Evolutionary conservation across 2,797 vertebrate genomes (phyloP), one percentile per base, ranked within the genome.

Genomic region (Taeniopygia guttata): DNA sequence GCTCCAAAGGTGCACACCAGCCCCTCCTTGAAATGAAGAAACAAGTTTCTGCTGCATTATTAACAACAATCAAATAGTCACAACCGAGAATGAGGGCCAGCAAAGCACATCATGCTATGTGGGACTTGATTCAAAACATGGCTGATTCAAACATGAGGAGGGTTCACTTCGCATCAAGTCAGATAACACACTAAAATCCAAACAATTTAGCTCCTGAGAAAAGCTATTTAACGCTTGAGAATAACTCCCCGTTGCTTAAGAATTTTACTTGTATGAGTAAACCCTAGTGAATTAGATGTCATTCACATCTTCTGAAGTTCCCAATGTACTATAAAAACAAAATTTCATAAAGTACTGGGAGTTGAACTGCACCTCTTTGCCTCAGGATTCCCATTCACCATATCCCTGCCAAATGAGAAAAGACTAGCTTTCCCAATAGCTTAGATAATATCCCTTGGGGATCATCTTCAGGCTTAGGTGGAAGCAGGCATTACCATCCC

Each of bases 1-100:
- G 97, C 98, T 92, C 98, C 98, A 90, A 99, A 99, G 11, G 98
- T 99, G 67, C 98, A 98, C 68, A 99, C 96, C 18, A 97, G 70
- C 30, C 98, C 98, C 13, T 97, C 97, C 99, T 99, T 91, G 84
- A 74, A 87, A 78, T 10, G 1, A 72, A 77, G 52, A 87, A 68
- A 56, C 23, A 90, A 86, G n/a, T 18, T 85, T 75, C 46, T n/a
- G 42, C 32, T 55, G 52, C 26, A 13, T 43, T 77, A 48, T 38
- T 56, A 51, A 56, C 0, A 2, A 8, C 32, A 49, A 23, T 87
- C 60, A 85, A 63, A 91, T 8, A 10, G 34, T 54, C 55, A 70
- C 54, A n/a, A 15, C 25, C 1, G 1, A 80, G 38, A 80, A 10
- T 5, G 23, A 60, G 25, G 87, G 27, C 7, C 29, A 67, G 78